Evolutionary conservation across 2,888 invertebrate genomes (phyloP), one percentile per base, ranked within the genome.

Genomic region (Calliopum simillimum): DNA sequence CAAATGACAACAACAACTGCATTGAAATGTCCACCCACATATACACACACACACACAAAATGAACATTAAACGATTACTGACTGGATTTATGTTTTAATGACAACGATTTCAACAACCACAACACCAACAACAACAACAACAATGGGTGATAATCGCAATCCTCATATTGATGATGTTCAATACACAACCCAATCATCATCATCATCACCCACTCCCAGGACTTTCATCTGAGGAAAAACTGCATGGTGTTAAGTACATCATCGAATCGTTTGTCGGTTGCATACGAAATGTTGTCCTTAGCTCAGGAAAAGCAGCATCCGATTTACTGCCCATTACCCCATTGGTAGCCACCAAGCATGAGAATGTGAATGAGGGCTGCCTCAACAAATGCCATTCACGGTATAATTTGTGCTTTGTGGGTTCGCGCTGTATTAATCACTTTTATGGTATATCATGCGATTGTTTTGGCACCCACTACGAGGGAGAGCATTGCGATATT

Each of bases 261-360:
- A 96, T 96, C 78, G 95, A 95, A 87, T 95, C 95, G 8, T 96
- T 96, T 84, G 95, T 96, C 41, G 96, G 96, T 3, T 97, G 96
- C 82, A 94, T 97, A 77, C 92, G 94, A 79, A 93, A 96, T 79
- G 93, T 97, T 87, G 92, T 94, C 8, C 87, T 96, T 33, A 93
- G 94, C 84, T 94, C 94, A 2, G 95, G 95, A 4, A 94, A 94
- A 85, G 94, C 94, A 1, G 94, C 94, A 1, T 94, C 93, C 59
- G 93, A 94, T 84, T 88, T 95, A 44, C 85, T 94, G 58, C 93
- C 94, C 13, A 94, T 96, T 77, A 91, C 91, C 44, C 95, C 95
- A 2, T 84, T 96, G 56, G 93, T 95, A 76, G 95, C 96, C 3
- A 94, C 94, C 2, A 94, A 94, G 84, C 95, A 95, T 80, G 94